Evolutionary conservation across 2,113 vertebrate species (phyloP).

Genomic region (Falco punctatus): DNA sequence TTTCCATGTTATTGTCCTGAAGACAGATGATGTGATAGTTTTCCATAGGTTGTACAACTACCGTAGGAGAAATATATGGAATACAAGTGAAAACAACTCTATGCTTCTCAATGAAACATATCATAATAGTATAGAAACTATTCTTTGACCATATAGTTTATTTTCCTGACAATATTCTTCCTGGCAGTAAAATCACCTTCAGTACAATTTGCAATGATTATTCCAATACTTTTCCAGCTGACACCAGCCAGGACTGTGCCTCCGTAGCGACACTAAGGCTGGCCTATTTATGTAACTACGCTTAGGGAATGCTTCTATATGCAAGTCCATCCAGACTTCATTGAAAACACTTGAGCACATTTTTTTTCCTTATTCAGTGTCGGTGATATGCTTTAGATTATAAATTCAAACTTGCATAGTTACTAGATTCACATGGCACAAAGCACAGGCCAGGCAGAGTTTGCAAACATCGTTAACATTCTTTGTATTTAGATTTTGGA

Average conservation of each 20-base stretch:
- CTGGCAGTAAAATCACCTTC: not conserved
- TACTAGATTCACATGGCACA: not conserved
- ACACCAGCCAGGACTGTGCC: not conserved
- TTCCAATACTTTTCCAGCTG: not conserved
- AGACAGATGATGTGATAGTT: not conserved
- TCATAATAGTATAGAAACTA: not conserved
- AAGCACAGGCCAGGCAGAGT: not conserved
- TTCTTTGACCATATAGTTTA: not conserved
- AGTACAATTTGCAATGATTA: not conserved
- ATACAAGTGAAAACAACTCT: not conserved
- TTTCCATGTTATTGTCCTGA: not conserved
- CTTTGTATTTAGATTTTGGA: conserved; percentile 1
- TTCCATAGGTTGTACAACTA: not conserved
- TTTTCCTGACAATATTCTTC: not conserved
- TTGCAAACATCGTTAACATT: conserved; percentile 1
- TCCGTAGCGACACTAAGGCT: not conserved
- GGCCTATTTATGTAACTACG: not conserved
- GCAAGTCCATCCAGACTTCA: not conserved
- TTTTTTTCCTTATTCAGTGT: not conserved
- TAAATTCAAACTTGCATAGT: not conserved
- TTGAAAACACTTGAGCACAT: not conserved
- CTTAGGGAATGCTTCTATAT: not conserved
- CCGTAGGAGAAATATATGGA: not conserved
- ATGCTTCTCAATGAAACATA: not conserved
- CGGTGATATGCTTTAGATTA: conserved; percentile 7